Percentiles rank a stretch among this genome's conserved stretches.
These are phyloP conservation scores for Noctilio leporinus DNA, from an alignment of 2,113 vertebrate genomes.

Conservation along the genomic window DNA sequence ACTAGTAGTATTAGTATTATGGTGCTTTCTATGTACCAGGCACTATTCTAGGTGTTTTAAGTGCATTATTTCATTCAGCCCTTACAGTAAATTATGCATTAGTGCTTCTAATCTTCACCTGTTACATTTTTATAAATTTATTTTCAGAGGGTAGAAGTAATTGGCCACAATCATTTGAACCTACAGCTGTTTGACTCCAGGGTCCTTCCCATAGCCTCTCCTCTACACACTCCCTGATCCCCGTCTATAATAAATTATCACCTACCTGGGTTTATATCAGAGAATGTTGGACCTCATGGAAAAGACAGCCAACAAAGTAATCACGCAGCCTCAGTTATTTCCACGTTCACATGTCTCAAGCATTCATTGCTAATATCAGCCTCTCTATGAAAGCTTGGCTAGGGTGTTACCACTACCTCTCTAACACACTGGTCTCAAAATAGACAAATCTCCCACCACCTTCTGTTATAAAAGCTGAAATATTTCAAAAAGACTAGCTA, in stretches of 20 bases:
- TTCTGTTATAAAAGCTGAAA: slow-evolving; percentile 8
- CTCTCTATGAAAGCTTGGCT: background rate
- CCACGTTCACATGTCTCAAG: background rate
- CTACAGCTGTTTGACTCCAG: background rate
- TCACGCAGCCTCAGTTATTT: background rate
- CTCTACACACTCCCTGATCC: background rate
- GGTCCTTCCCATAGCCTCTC: background rate
- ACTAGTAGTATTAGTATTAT: background rate
- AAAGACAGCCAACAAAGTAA: background rate
- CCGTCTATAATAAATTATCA: background rate
- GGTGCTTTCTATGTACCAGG: background rate
- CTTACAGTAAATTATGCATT: background rate
- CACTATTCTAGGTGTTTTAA: background rate
- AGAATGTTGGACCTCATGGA: background rate
- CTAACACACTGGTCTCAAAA: slow-evolving; percentile 30
- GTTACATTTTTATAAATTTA: background rate
- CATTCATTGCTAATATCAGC: background rate
- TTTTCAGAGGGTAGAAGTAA: background rate
- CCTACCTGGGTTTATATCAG: background rate
- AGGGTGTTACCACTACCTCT: background rate
- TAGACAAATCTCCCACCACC: background rate
- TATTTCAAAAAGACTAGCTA: background rate
- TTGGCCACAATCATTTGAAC: background rate
- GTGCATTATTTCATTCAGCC: background rate
- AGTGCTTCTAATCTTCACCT: background rate